Percentiles rank a stretch among this genome's conserved stretches.
phyloP scores from a whole-genome alignment of 2,888 invertebrate species.

The Balanococcus diminutus region DNA sequence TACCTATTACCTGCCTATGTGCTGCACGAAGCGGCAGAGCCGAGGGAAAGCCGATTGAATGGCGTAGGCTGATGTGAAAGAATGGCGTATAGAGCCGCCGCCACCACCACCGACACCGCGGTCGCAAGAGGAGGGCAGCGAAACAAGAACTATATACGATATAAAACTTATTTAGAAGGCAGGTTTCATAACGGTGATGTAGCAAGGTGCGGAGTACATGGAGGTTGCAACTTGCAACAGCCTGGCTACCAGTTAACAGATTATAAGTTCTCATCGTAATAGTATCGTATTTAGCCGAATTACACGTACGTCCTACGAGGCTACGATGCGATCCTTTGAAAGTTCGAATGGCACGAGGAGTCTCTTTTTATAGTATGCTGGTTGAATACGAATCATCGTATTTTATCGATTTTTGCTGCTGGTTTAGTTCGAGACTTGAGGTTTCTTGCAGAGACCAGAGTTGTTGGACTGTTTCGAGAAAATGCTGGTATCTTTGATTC shows the following conservation, averaged over 20 bases:
- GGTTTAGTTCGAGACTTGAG: neutral
- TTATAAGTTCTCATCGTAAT: neutral
- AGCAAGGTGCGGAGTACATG: constrained; percentile 46
- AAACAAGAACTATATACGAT: constrained; percentile 21
- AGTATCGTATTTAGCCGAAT: neutral
- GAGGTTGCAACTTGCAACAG: constrained; percentile 2
- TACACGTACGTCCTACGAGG: neutral
- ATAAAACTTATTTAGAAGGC: constrained; percentile 19
- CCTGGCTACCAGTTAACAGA: constrained; percentile 38
- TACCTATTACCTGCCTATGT: neutral
- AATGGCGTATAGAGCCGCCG: neutral
- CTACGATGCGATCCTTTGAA: neutral
- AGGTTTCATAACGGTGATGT: constrained; percentile 51
- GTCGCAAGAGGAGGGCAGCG: neutral
- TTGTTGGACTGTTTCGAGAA: neutral
- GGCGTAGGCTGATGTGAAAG: constrained; percentile 42
- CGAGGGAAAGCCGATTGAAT: constrained; percentile 43
- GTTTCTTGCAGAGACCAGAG: neutral
- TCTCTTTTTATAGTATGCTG: neutral
- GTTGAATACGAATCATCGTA: neutral
- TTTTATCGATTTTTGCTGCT: neutral
- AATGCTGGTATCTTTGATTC: too few species aligned
- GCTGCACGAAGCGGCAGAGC: neutral
- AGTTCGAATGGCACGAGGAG: neutral
- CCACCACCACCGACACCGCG: neutral